These are phyloP conservation scores for Monopterus albus DNA, from an alignment of 2,113 vertebrate species.

Conservation along the genomic window DNA sequence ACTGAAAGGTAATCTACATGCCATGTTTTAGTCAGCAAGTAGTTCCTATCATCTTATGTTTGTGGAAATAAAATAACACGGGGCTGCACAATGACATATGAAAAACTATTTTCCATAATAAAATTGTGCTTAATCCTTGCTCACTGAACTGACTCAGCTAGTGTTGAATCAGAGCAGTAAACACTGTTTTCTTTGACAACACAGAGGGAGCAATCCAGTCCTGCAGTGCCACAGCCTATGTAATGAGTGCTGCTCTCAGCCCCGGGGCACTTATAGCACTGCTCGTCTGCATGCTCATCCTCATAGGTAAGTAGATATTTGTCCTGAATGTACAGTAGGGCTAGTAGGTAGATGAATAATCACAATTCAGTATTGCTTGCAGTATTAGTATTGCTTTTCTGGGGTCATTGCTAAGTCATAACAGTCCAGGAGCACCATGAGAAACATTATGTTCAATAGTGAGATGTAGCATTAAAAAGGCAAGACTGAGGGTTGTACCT, in stretches of 20 bases:
- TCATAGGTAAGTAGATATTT: constrained; percentile 91
- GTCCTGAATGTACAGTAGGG: no score
- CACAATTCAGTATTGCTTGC: constrained; percentile 39
- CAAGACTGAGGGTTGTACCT: constrained; percentile 5
- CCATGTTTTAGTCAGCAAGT: constrained; percentile 46
- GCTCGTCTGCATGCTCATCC: constrained; percentile 94
- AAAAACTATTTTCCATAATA: no score
- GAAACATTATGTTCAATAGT: constrained; percentile 4
- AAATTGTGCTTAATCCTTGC: constrained; percentile 18
- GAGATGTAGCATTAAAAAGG: constrained; percentile 2
- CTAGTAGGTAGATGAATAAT: constrained; percentile 67
- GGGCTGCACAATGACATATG: constrained; percentile 11
- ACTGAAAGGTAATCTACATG: constrained; percentile 50
- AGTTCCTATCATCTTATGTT: constrained; percentile 28
- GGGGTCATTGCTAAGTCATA: constrained; percentile 27
- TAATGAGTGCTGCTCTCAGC: constrained; percentile 90
- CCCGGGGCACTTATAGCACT: constrained; percentile 95
- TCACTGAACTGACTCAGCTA: not conserved
- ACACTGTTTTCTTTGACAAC: constrained; percentile 16
- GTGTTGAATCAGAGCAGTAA: constrained; percentile 2
- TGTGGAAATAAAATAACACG: constrained; percentile 15
- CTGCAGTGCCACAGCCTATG: constrained; percentile 93
- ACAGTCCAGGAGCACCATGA: constrained; percentile 13
- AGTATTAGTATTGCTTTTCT: constrained; percentile 26
- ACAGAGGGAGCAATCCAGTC: constrained; percentile 91